phyloP scores from a whole-genome alignment of 2,888 invertebrate genomes.

The Galeopsomyia nigrocyanea region DNA sequence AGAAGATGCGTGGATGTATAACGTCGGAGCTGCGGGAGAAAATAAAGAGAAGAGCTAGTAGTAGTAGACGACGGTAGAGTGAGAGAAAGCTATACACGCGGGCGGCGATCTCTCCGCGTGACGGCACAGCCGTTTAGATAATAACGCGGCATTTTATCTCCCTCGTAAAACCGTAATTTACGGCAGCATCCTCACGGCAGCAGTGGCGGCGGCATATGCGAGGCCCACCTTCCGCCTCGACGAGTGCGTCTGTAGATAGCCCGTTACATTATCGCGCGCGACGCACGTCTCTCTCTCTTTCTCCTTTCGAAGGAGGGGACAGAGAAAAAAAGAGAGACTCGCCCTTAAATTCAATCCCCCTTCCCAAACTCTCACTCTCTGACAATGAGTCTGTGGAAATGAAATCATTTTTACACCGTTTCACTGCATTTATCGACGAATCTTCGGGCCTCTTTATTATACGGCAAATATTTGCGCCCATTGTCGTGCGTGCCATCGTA shows the following conservation, averaged over 20 bases:
- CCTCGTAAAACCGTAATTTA: slow-evolving; percentile 68
- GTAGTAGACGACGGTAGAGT: background rate
- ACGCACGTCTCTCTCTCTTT: slow-evolving; percentile 49
- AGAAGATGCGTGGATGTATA: no score
- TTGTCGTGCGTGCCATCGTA: background rate
- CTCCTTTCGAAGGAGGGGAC: slow-evolving; percentile 22
- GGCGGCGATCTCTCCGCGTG: slow-evolving; percentile 62
- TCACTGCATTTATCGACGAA: slow-evolving; percentile 12
- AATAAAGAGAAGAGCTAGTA: slow-evolving; percentile 15
- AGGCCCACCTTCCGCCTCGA: slow-evolving; percentile 34
- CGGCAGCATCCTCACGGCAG: slow-evolving; percentile 54
- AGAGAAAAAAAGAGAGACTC: slow-evolving; percentile 12
- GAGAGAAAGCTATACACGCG: slow-evolving; percentile 44
- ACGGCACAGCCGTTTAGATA: slow-evolving; percentile 66
- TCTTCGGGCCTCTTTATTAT: background rate
- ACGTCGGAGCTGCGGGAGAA: slow-evolving; percentile 45
- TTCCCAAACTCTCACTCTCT: background rate
- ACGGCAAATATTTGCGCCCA: slow-evolving; percentile 19
- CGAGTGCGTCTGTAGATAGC: slow-evolving; percentile 38
- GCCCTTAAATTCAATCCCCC: slow-evolving; percentile 47
- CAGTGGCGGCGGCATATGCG: slow-evolving; percentile 59
- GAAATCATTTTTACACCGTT: slow-evolving; percentile 31
- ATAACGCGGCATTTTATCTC: slow-evolving; percentile 69
- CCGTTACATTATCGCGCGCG: slow-evolving; percentile 55
- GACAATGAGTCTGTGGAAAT: background rate